Percentiles rank a stretch among this genome's conserved stretches.
These are phyloP conservation scores for Lasioglossum calceatum DNA, from an alignment of 2,888 invertebrate species.

Conservation along the genomic window DNA sequence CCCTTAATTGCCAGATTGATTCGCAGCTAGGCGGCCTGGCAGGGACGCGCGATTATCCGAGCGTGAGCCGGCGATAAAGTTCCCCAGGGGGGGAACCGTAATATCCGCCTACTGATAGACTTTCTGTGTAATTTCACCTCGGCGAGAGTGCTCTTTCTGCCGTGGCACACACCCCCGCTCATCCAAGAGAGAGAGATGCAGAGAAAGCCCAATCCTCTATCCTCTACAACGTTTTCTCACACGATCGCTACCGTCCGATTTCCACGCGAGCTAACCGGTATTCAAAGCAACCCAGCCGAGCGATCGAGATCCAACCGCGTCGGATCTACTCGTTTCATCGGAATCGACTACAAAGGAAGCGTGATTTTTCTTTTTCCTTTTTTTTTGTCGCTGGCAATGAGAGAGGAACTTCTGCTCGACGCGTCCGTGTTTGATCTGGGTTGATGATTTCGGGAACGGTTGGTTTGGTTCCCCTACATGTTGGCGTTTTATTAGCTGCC, in stretches of 20 bases:
- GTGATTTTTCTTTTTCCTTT: background rate
- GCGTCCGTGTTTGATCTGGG: background rate
- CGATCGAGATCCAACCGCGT: background rate
- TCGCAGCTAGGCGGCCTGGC: slow-evolving; percentile 29
- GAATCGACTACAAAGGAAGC: slow-evolving; percentile 5
- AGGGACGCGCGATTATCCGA: slow-evolving; percentile 51
- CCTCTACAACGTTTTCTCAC: slow-evolving; percentile 18
- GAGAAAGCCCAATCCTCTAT: background rate
- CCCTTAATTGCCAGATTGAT: slow-evolving; percentile 62
- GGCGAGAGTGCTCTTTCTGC: background rate
- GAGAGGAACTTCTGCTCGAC: background rate
- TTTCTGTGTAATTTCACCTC: slow-evolving; percentile 66
- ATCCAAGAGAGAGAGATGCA: background rate
- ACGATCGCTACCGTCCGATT: slow-evolving; percentile 28
- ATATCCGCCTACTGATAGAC: slow-evolving; percentile 72
- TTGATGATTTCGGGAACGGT: background rate
- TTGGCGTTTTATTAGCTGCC: background rate
- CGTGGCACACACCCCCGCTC: background rate
- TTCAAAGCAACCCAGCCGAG: slow-evolving; percentile 5
- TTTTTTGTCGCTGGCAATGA: background rate
- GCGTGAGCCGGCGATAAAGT: slow-evolving; percentile 59
- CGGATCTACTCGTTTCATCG: background rate
- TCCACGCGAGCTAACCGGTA: slow-evolving; percentile 25
- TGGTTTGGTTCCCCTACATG: background rate
- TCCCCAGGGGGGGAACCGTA: slow-evolving; percentile 49